phyloP scores from a whole-genome alignment of 2,797 vertebrate species.

The Cyclopterus lumpus region DNA sequence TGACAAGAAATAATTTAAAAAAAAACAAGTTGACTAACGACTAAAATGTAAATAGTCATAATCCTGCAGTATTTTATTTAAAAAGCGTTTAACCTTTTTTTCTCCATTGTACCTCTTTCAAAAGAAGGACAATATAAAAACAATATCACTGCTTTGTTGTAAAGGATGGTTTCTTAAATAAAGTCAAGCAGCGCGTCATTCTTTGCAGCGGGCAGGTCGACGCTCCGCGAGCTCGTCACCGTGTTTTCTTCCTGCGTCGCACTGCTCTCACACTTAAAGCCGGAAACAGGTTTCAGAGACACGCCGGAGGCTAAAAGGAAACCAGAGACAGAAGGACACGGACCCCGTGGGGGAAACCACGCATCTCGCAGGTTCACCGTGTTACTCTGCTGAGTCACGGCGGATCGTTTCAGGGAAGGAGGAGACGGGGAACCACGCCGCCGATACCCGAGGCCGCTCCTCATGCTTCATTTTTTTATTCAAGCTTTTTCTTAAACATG shows the following conservation, averaged over 20 bases:
- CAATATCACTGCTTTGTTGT: background rate
- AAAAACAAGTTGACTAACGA: background rate
- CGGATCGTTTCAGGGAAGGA: constrained; percentile 62
- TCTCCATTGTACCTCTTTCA: background rate
- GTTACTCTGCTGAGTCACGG: constrained; percentile 68
- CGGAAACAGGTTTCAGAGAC: constrained; percentile 16
- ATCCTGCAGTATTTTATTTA: too few relatives aligned
- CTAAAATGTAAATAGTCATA: too few relatives aligned
- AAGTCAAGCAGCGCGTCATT: background rate
- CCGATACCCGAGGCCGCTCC: background rate
- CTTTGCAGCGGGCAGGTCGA: constrained; percentile 29
- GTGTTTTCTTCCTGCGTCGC: constrained; percentile 38
- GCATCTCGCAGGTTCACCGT: constrained; percentile 31
- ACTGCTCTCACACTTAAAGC: background rate
- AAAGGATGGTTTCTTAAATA: background rate
- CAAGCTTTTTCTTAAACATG: too few relatives aligned
- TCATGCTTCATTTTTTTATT: too few relatives aligned
- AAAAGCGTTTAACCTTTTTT: too few relatives aligned
- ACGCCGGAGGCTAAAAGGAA: background rate
- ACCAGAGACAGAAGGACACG: background rate
- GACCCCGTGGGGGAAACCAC: constrained; percentile 63
- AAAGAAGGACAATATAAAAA: background rate
- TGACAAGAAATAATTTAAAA: background rate
- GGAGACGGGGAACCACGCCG: constrained; percentile 59
- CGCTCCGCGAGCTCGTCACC: background rate